Evolutionary conservation across 2,797 vertebrate species (phyloP), one percentile per base, ranked within the genome.

Genomic region (Esox masquinongy): DNA sequence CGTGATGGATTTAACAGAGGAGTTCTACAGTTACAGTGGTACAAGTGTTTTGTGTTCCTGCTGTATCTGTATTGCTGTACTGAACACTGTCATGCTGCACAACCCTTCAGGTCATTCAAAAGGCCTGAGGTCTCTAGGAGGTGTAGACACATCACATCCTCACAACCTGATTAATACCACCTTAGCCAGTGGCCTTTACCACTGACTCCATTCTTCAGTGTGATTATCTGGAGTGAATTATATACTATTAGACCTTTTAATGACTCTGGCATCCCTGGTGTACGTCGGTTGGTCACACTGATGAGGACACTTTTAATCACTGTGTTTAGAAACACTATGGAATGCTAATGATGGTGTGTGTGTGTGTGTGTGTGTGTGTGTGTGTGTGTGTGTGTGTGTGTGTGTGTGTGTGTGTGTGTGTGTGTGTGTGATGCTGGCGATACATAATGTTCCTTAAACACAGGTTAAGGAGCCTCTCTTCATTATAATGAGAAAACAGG

Each of bases 211-310:
- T 92, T 88, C 91, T 93, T 81, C 17, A 90, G 71, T 90, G 93
- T 93, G 93, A 95, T 94, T 93, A 92, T 91, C 88, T 85, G 82
- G 86, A 93, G 93, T 92, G 92, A 93, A 91, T 90, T 86, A 90
- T 92, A 88, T 82, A 88, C 92, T 91, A 90, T 92, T 91, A 91
- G 89, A 84, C 88, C 90, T 91, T 93, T 93, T 94, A 94, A 93
- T 95, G 80, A 92, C 92, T 93, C 93, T 92, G 90, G 89, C 90
- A 87, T 92, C 91, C 87, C 90, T 82, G 11, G 74, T 90, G 90
- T 82, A 75, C 56, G 66, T 63, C 80, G 84, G 88, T 85, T 24
- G 22, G 56, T 83, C 84, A 82, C 81, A 84, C 89, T 91, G 90
- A 92, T 89, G 90, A 92, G 90, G 91, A 88, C 36, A 70, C 74